Percentiles rank a stretch among this genome's conserved stretches.
These are phyloP conservation scores for Anthoscopus minutus DNA, from an alignment of 2,113 vertebrate genomes.

Conservation along the genomic window DNA sequence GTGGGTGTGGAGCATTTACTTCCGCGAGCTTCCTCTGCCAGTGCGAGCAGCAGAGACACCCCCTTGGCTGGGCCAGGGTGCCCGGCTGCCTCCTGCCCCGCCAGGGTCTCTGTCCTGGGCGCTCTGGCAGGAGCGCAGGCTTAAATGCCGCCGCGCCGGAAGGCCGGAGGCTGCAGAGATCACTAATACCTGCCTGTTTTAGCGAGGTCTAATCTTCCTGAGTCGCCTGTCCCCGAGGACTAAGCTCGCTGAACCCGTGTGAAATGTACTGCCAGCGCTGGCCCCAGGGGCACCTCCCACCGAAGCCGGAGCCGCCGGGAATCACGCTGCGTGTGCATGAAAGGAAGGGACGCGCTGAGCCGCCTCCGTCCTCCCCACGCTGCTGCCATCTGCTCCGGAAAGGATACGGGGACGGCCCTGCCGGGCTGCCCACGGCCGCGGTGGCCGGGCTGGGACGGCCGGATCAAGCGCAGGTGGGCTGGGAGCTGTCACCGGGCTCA, in stretches of 20 bases:
- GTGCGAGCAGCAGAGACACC: not conserved
- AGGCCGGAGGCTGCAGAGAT: constrained; percentile 43
- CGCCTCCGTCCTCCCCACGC: not conserved
- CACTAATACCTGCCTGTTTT: constrained; percentile 68
- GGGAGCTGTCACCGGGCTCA: not conserved
- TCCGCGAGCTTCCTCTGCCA: not conserved
- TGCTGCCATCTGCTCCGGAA: constrained; percentile 48
- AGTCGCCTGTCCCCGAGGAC: constrained; percentile 48
- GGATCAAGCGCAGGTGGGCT: not conserved
- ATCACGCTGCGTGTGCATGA: not conserved
- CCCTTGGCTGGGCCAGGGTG: not conserved
- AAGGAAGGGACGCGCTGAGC: constrained; percentile 27
- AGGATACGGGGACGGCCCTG: not conserved
- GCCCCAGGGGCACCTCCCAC: not conserved
- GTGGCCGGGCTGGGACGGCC: not conserved
- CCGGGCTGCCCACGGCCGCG: not conserved
- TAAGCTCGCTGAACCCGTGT: constrained; percentile 54
- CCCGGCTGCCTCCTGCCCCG: not conserved
- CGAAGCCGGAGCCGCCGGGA: not conserved
- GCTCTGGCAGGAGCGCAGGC: not conserved
- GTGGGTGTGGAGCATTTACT: not conserved
- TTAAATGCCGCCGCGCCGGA: not conserved
- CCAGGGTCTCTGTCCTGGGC: not conserved
- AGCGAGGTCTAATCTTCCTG: constrained; percentile 58
- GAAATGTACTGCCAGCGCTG: not conserved